These are phyloP conservation scores for Calephelis virginiensis DNA, from an alignment of 1,140 invertebrate genomes.

Conservation along the genomic window DNA sequence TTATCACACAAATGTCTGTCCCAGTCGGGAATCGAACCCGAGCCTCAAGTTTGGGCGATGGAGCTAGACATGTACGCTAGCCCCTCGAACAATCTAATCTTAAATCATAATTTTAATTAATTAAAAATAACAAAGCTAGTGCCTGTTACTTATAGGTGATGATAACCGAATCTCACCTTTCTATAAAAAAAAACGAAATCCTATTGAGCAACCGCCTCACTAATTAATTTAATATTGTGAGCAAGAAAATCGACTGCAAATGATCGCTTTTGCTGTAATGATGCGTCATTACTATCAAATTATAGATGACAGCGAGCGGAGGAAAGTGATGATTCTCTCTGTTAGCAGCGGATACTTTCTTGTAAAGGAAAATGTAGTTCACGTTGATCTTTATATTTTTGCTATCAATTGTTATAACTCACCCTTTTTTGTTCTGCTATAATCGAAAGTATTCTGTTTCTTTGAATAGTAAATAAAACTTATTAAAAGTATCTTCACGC, in stretches of 20 bases:
- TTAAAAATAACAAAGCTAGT: no score
- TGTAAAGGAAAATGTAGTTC: slow-evolving; percentile 36
- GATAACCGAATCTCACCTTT: background rate
- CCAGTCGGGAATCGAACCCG: no score
- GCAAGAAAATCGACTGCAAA: slow-evolving; percentile 31
- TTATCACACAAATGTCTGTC: no score
- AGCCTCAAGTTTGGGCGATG: no score
- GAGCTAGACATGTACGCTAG: no score
- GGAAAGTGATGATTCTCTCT: slow-evolving; percentile 48
- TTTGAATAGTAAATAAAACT: no score
- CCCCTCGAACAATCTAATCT: no score
- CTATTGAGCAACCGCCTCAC: slow-evolving; percentile 14
- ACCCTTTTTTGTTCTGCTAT: no score
- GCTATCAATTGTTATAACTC: background rate
- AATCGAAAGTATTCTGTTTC: no score
- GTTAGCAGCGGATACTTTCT: slow-evolving; percentile 37
- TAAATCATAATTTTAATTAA: no score
- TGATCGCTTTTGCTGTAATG: slow-evolving; percentile 40
- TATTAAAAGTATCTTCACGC: no score
- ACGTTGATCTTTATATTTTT: slow-evolving; percentile 5
- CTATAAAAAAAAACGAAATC: background rate
- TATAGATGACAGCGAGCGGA: slow-evolving; percentile 41
- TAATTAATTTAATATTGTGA: slow-evolving; percentile 35
- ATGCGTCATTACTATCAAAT: slow-evolving; percentile 57
- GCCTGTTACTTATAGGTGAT: background rate